Conservation (phyloP, 2,113 vertebrate species). For the Mixornis gularis region DNA sequence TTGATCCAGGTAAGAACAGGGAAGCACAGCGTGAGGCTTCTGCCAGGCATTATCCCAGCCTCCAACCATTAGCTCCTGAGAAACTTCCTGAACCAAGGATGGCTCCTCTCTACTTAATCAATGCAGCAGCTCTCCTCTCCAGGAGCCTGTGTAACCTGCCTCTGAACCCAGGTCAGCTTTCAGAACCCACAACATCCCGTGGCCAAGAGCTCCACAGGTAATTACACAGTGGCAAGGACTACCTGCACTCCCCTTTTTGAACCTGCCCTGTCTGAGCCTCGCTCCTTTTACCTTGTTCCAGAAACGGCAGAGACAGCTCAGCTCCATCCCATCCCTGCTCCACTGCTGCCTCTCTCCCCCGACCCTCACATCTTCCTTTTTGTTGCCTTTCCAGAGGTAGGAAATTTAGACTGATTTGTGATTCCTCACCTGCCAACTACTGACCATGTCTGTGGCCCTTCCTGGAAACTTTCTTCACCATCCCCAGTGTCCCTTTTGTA, state of each 20-base stretch:
- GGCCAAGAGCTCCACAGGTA: background rate
- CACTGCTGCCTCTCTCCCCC: background rate
- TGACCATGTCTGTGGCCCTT: background rate
- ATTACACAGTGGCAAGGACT: background rate
- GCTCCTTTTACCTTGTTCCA: background rate
- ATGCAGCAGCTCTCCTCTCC: background rate
- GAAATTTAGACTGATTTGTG: background rate
- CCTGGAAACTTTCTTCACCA: background rate
- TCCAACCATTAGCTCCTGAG: background rate
- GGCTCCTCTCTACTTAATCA: background rate
- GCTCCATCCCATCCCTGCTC: background rate
- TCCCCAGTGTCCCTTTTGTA: background rate
- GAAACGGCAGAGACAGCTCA: background rate
- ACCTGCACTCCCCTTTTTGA: background rate
- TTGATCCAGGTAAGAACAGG: background rate
- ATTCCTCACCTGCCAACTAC: background rate
- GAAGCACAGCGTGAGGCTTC: background rate
- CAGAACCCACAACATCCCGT: background rate
- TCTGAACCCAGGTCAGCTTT: background rate
- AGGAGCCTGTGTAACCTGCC: background rate
- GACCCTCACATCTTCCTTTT: background rate
- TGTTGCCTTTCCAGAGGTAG: background rate
- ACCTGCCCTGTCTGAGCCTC: background rate
- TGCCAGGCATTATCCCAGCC: background rate
- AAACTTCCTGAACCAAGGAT: background rate